phyloP scores from a whole-genome alignment of 1,140 invertebrate genomes.

The Arion vulgaris region DNA sequence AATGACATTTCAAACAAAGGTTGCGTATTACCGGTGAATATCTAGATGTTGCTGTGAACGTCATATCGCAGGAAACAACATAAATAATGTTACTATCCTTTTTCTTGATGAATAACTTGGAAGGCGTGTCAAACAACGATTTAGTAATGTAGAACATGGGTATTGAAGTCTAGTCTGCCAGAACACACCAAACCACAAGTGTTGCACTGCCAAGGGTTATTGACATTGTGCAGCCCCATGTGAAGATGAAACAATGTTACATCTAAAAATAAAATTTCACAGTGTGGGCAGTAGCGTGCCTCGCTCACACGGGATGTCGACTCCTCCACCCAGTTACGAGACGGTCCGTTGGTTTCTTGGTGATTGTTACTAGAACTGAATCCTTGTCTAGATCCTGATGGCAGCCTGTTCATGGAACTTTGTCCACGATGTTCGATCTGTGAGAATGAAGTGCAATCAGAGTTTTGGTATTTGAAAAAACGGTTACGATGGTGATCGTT shows the following conservation, averaged over 20 bases:
- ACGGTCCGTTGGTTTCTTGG: background rate
- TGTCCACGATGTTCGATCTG: background rate
- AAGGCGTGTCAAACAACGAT: too few species aligned
- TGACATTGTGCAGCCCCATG: conserved; percentile 96
- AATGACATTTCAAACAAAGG: too few species aligned
- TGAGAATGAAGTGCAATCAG: background rate
- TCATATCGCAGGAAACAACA: too few species aligned
- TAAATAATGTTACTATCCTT: too few species aligned
- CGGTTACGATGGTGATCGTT: background rate
- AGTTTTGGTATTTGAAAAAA: background rate
- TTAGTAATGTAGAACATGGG: conserved; percentile 79
- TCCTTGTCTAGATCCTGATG: background rate
- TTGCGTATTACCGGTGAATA: too few species aligned
- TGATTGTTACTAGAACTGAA: background rate
- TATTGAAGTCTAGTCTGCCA: conserved; percentile 96
- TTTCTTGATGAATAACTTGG: too few species aligned
- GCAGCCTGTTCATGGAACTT: background rate
- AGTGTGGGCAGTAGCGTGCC: conserved; percentile 76
- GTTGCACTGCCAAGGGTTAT: conserved; percentile 98
- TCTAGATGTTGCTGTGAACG: too few species aligned
- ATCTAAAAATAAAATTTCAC: conserved; percentile 94
- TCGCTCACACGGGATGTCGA: background rate
- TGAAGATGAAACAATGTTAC: conserved; percentile 96
- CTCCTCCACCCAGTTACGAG: background rate
- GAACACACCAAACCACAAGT: conserved; percentile 94